Percentiles rank a stretch among this genome's conserved stretches.
These are phyloP conservation scores for Eulithis prunata DNA, from an alignment of 2,888 invertebrate genomes.

Conservation along the genomic window DNA sequence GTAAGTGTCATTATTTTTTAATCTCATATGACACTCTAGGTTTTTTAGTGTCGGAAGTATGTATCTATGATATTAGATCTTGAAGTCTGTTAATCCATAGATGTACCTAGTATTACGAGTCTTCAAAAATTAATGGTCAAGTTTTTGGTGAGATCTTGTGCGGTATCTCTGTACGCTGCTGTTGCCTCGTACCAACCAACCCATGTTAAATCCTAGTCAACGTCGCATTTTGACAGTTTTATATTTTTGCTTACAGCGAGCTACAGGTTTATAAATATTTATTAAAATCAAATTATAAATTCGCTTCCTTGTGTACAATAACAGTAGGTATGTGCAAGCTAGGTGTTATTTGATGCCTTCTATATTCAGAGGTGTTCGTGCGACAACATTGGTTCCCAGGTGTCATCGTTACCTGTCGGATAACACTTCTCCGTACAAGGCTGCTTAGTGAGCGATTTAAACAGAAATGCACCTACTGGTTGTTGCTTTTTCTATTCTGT, in stretches of 20 bases:
- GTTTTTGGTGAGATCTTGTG: too few relatives aligned
- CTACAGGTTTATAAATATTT: neutral
- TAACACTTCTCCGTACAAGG: slow-evolving; percentile 66
- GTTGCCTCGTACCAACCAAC: too few relatives aligned
- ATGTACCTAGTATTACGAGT: too few relatives aligned
- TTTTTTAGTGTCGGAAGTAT: too few relatives aligned
- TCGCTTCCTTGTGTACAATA: slow-evolving; percentile 8
- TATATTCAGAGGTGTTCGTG: slow-evolving; percentile 21
- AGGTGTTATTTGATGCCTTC: slow-evolving; percentile 27
- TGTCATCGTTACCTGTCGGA: slow-evolving; percentile 58
- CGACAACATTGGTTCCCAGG: slow-evolving; percentile 44
- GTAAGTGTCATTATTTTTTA: slow-evolving; percentile 53
- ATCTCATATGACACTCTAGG: too few relatives aligned
- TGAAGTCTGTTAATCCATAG: too few relatives aligned
- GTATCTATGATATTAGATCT: too few relatives aligned
- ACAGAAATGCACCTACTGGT: slow-evolving; percentile 37
- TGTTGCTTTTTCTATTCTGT: slow-evolving; percentile 21
- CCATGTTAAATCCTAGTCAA: too few relatives aligned
- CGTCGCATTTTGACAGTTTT: too few relatives aligned
- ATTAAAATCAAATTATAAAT: neutral
- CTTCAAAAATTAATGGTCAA: too few relatives aligned
- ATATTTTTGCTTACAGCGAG: too few relatives aligned
- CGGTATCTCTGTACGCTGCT: too few relatives aligned
- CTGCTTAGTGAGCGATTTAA: slow-evolving; percentile 49
- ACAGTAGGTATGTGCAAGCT: slow-evolving; percentile 20